Evolutionary conservation across 2,888 invertebrate genomes (phyloP), one percentile per base, ranked within the genome.

Genomic region (Erebia ligea): DNA sequence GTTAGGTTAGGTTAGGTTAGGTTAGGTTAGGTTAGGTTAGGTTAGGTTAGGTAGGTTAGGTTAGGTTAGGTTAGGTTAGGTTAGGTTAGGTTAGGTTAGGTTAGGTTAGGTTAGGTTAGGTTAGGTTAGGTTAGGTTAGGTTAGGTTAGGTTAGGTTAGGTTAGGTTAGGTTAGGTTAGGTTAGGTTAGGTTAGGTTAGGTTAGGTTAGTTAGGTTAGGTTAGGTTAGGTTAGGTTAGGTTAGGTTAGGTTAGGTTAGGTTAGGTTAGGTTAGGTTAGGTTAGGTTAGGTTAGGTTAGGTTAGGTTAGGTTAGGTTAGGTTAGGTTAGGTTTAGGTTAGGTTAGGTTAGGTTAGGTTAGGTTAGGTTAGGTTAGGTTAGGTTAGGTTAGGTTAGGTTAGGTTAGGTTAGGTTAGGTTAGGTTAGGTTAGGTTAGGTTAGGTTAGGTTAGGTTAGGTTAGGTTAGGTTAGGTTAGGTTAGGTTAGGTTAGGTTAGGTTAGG

Each of bases 401-500:
- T 52, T 52, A 50, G 52, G 52, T 52, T 52, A 52, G 52, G 52
- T 52, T 52, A 52, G 52, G 52, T 52, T 52, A 52, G 52, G 52
- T 52, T 52, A 52, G 52, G 52, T 52, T 52, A 52, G 52, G 52
- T 52, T 52, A 52, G 52, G 52, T 52, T 52, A 52, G 52, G 52
- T 52, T 52, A 52, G 52, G 52, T 52, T 52, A 52, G 52, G 52
- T 52, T 52, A 56, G 19, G 21, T 21, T 21, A 19, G 56, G 56
- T 56, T 56, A 52, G 52, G 56, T 56, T 19, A 56, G 56, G 56
- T 56, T 56, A 56, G 56, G 56, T 56, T 56, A 56, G 56, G 56
- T 56, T 56, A 56, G 56, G 56, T 56, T 56, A 56, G 56, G 56
- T 56, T 56, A 56, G 56, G 56, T 56, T 56, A 56, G 56, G 56